phyloP scores from a whole-genome alignment of 2,797 vertebrate genomes.

The Crocidura indochinensis region DNA sequence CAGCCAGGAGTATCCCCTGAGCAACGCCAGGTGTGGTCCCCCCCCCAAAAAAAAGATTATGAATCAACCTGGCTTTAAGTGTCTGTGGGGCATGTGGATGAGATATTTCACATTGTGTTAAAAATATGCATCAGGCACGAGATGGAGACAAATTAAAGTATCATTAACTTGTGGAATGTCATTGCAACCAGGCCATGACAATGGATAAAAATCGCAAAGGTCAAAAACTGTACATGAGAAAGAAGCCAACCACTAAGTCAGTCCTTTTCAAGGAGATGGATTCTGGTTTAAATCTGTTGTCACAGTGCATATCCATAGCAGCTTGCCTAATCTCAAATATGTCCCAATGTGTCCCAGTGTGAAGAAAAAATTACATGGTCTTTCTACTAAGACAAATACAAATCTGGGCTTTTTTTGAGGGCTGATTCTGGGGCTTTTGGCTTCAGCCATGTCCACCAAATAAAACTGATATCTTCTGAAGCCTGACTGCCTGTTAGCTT shows the following conservation, averaged over 20 bases:
- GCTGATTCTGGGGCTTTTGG: no score
- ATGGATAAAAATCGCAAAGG: constrained; percentile 1
- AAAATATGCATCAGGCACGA: not conserved
- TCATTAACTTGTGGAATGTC: not conserved
- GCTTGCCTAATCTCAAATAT: constrained; percentile 23
- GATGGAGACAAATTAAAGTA: not conserved
- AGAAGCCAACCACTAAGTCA: not conserved
- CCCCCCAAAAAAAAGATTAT: no score
- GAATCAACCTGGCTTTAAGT: not conserved
- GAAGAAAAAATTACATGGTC: not conserved
- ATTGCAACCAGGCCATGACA: not conserved
- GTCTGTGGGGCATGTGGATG: not conserved
- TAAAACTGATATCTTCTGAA: no score
- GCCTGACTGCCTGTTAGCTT: no score
- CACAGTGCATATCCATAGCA: not conserved
- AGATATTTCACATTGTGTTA: not conserved
- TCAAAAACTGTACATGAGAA: not conserved
- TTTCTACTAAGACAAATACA: not conserved
- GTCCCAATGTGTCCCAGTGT: not conserved
- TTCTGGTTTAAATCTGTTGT: not conserved
- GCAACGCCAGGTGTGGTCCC: no score
- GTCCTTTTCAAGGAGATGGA: no score
- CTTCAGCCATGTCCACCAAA: no score
- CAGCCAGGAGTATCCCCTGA: no score
- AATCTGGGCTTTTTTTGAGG: not conserved